Conservation (phyloP, 2,888 invertebrate genomes). For the Itoplectis maculator region DNA sequence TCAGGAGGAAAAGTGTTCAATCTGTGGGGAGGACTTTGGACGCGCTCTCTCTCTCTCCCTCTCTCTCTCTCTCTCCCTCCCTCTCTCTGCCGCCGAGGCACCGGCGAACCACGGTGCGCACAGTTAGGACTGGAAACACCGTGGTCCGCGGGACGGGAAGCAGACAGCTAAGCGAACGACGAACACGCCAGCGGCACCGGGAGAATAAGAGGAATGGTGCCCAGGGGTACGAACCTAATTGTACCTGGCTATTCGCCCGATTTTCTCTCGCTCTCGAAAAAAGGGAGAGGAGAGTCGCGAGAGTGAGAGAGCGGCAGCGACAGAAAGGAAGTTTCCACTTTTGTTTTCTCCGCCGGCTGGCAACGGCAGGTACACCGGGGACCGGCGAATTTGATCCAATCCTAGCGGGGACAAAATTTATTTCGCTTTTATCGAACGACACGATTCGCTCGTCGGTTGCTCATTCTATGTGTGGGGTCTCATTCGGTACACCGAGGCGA, state of each 20-base stretch:
- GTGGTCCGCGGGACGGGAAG: constrained; percentile 55
- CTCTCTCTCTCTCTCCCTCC: constrained; percentile 29
- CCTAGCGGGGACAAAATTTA: constrained; percentile 58
- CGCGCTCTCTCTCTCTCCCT: constrained; percentile 43
- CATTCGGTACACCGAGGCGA: constrained; percentile 3
- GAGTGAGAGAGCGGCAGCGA: constrained; percentile 7
- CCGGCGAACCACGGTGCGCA: constrained; percentile 21
- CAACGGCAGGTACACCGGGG: background rate
- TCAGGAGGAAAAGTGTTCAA: constrained; percentile 74
- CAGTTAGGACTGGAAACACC: constrained; percentile 17
- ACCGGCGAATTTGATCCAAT: constrained; percentile 66
- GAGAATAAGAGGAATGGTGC: constrained; percentile 80
- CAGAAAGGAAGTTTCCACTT: constrained; percentile 32
- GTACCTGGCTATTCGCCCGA: constrained; percentile 76
- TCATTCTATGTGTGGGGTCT: background rate
- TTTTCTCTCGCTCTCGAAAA: constrained; percentile 50
- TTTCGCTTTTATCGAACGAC: constrained; percentile 51
- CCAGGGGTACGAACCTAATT: constrained; percentile 82
- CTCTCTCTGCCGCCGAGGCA: constrained; percentile 18
- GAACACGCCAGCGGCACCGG: constrained; percentile 64
- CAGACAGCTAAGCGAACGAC: constrained; percentile 66
- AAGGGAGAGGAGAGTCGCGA: background rate
- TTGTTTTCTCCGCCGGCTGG: constrained; percentile 29
- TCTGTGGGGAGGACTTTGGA: constrained; percentile 75
- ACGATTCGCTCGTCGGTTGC: background rate